These are phyloP conservation scores for Coreoperca whiteheadi DNA, from an alignment of 2,113 vertebrate genomes.

Conservation along the genomic window DNA sequence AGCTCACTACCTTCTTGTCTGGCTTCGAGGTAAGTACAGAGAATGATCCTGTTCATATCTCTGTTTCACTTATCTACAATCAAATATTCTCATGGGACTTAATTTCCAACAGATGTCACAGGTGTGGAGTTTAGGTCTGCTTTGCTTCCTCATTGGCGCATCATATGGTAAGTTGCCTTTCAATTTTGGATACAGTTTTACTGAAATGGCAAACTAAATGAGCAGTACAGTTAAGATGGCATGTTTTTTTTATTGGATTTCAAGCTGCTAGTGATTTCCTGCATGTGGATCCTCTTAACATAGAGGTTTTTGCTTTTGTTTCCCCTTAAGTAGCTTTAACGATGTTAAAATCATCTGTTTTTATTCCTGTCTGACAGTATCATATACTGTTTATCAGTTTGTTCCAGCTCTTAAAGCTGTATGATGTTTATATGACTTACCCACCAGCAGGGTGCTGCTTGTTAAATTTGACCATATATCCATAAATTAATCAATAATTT, in stretches of 20 bases:
- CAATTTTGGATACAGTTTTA: not conserved
- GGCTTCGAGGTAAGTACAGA: conserved; percentile 49
- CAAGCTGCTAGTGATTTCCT: not conserved
- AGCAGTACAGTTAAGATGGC: not conserved
- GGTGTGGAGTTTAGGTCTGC: conserved; percentile 59
- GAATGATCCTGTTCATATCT: not conserved
- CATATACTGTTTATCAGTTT: not conserved
- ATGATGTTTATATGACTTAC: not conserved
- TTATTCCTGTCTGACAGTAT: not conserved
- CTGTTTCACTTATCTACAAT: not conserved
- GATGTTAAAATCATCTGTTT: not conserved
- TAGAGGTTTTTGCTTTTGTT: not conserved
- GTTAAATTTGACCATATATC: too few relatives aligned
- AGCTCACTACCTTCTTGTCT: not conserved
- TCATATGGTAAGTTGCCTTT: conserved; percentile 64
- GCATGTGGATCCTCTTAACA: not conserved
- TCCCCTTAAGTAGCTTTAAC: not conserved
- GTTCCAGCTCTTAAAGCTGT: not conserved
- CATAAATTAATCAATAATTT: not conserved
- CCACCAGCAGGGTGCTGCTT: too few relatives aligned
- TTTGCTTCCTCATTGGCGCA: conserved; percentile 46
- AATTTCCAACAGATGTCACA: conserved; percentile 67
- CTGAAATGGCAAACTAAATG: not conserved
- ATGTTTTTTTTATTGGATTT: not conserved
- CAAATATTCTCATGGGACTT: not conserved